phyloP scores from a whole-genome alignment of 1,140 invertebrate species.

The Melanaphis sacchari region DNA sequence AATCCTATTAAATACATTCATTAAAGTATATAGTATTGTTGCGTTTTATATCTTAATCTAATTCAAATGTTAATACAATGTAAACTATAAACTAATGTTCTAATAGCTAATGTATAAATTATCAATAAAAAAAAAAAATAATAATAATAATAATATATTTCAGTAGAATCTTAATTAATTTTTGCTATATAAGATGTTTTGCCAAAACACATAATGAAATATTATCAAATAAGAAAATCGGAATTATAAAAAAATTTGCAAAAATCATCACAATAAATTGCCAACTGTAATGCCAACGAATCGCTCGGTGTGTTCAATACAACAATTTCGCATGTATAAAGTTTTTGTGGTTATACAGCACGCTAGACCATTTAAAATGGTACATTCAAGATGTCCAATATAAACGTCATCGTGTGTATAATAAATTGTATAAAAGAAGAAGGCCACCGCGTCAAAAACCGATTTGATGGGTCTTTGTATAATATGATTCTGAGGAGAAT shows the following conservation, averaged over 20 bases:
- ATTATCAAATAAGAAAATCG: background rate
- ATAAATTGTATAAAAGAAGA: background rate
- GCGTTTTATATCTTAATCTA: too few relatives aligned
- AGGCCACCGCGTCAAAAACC: background rate
- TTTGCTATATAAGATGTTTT: too few relatives aligned
- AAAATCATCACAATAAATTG: background rate
- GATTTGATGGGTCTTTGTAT: conserved; percentile 20
- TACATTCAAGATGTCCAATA: conserved; percentile 4
- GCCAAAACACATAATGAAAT: background rate
- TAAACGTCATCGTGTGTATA: background rate
- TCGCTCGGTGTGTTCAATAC: background rate
- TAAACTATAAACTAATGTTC: too few relatives aligned
- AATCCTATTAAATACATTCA: background rate
- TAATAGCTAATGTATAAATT: too few relatives aligned
- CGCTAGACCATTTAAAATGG: background rate
- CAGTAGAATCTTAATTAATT: too few relatives aligned
- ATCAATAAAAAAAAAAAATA: too few relatives aligned
- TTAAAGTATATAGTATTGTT: background rate
- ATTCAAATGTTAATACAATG: too few relatives aligned
- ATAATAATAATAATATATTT: too few relatives aligned
- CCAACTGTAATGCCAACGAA: background rate
- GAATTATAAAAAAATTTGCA: background rate
- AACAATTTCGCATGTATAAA: background rate
- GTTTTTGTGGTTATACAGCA: background rate
- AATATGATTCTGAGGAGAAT: background rate